Base-by-base conservation (phyloP, 2,888 invertebrate genomes). In the Griposia aprilina region DNA sequence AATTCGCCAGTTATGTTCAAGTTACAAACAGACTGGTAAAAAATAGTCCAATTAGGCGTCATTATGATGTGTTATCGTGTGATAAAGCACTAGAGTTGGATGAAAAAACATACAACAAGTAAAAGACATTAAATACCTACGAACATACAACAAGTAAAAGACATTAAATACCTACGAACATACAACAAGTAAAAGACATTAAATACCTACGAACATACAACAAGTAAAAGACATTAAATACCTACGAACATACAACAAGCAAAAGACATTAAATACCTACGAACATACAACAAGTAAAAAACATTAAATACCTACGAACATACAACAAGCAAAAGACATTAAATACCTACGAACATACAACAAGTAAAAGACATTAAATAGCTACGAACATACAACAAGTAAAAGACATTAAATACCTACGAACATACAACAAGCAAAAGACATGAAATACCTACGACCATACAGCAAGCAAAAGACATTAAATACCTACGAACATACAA, bases 191-290 rank as follows among this genome's bases (percentile, higher is more conserved):
- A 15, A 13, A 50, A 36, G 60, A 74, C 1, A 59, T 74, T 59
- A 74, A 30, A 60, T 68, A 68, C 10, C n/a, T 48, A 17, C 4
- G 60, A 23, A 68, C 48, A 17, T n/a, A n/a, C n/a, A n/a, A n/a
- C n/a, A n/a, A 36, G 67, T 59, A 15, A 13, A 50, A 36, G 60
- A 74, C 1, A 59, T 74, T 59, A 74, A 30, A 60, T 68, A 68
- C 10, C n/a, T 48, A 17, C 4, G 60, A 23, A 68, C 48, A 17
- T n/a, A n/a, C n/a, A n/a, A n/a, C n/a, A n/a, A 36, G 67, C 50
- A 15, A 13, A 50, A 36, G 60, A 74, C 1, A 59, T 74, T 59
- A 74, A 30, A 60, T 68, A 68, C 10, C n/a, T 48, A 17, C 4
- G 60, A 23, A 68, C 48, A 17, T n/a, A n/a, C n/a, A n/a, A n/a